A percentile compares a stretch with the other conserved stretches of the same genome.
Evolutionary conservation across 2,888 invertebrate species (phyloP).

Genomic region (Lysandra coridon): DNA sequence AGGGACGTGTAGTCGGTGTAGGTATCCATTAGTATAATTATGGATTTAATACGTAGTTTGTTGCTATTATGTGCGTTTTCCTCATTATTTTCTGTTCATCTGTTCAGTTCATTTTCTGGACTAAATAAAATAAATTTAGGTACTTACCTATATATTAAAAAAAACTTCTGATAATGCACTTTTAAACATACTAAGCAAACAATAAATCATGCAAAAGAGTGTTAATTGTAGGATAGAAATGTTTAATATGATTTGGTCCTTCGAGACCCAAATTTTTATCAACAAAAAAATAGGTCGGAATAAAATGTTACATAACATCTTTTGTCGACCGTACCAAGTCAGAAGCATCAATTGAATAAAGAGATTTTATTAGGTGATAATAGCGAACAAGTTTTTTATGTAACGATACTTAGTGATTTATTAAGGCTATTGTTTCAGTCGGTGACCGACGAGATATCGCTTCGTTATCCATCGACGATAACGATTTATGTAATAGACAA

Average conservation of each 20-base stretch:
- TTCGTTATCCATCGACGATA: slow-evolving; percentile 40
- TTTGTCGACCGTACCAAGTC: slow-evolving; percentile 7
- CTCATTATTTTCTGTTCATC: background rate
- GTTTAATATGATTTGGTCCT: background rate
- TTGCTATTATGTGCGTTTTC: background rate
- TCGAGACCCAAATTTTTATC: background rate
- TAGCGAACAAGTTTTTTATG: slow-evolving; percentile 33
- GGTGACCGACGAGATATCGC: slow-evolving; percentile 41
- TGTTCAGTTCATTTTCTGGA: background rate
- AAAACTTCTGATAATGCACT: too few relatives aligned
- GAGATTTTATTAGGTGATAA: slow-evolving; percentile 34
- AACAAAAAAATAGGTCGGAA: background rate
- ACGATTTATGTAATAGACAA: slow-evolving; percentile 32
- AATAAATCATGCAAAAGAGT: too few relatives aligned
- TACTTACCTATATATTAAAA: too few relatives aligned
- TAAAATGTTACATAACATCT: background rate
- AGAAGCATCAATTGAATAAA: slow-evolving; percentile 33
- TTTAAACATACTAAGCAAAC: background rate
- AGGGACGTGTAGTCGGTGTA: background rate
- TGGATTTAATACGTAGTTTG: background rate
- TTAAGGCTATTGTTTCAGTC: slow-evolving; percentile 46
- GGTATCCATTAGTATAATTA: slow-evolving; percentile 17
- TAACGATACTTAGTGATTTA: slow-evolving; percentile 34
- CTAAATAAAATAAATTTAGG: background rate
- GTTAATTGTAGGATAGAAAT: background rate